Evolutionary conservation across 2,797 vertebrate genomes (phyloP).

Genomic region (Chaetophractus vellerosus): DNA sequence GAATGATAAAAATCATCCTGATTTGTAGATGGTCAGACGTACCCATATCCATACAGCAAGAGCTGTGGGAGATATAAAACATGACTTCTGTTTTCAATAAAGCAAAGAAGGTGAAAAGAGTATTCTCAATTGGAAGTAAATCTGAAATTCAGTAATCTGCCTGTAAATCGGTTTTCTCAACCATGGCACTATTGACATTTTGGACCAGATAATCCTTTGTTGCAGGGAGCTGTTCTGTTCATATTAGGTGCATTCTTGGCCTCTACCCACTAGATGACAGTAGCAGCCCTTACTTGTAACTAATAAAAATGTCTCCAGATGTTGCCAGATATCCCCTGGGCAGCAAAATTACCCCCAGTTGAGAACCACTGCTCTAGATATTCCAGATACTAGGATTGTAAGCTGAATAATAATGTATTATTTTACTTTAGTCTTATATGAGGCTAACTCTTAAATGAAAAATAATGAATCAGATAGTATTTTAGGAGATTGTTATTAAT

Average conservation of each 20-base stretch:
- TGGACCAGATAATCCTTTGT: not conserved
- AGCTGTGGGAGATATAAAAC: not conserved
- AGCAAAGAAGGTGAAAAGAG: not conserved
- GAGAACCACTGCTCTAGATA: too few relatives aligned
- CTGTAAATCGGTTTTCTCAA: conserved; percentile 31
- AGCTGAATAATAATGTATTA: not conserved
- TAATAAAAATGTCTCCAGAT: too few relatives aligned
- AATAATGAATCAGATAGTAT: not conserved
- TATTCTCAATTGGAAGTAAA: not conserved
- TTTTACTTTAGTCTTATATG: not conserved
- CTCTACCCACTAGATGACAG: conserved; percentile 65
- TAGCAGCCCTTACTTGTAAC: not conserved
- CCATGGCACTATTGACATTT: not conserved
- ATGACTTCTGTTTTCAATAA: not conserved
- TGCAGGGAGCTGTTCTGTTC: not conserved
- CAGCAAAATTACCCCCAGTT: too few relatives aligned
- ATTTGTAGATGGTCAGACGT: not conserved
- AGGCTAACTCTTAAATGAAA: not conserved
- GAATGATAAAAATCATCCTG: conserved; percentile 13
- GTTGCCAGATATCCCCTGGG: too few relatives aligned
- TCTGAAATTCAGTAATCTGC: conserved; percentile 7
- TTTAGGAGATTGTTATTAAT: not conserved
- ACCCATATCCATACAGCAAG: not conserved
- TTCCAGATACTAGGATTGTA: not conserved
- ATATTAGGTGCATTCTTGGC: conserved; percentile 9